Percentiles rank a stretch among this genome's conserved stretches.
These are phyloP conservation scores for Larimichthys crocea DNA, from an alignment of 2,113 vertebrate genomes.

Conservation along the genomic window DNA sequence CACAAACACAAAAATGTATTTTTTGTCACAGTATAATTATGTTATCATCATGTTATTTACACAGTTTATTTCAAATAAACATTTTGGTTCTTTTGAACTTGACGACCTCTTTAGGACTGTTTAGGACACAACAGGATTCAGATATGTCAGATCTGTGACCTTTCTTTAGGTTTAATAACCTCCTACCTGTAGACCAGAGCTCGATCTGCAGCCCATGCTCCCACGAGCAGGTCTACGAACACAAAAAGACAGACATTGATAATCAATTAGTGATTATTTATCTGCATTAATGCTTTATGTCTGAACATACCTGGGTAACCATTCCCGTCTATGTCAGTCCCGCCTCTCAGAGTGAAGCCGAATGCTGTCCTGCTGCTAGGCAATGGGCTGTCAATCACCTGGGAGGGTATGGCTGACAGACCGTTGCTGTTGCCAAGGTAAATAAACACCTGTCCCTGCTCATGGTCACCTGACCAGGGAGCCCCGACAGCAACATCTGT, in stretches of 20 bases:
- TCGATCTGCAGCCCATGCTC: constrained; percentile 39
- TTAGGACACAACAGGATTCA: too few relatives aligned
- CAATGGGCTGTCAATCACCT: constrained; percentile 39
- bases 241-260: not conserved
- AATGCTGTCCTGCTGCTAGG: constrained; percentile 10
- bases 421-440: constrained; percentile 37
- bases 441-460: constrained; percentile 45
- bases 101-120: too few relatives aligned
- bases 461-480: constrained; percentile 39
- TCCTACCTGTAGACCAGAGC: constrained; percentile 42
- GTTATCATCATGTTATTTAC: too few relatives aligned
- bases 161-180: not conserved
- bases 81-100: too few relatives aligned
- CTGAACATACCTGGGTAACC: constrained; percentile 45
- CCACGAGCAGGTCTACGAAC: constrained; percentile 45
- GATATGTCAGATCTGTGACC: too few relatives aligned
- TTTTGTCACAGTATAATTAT: not conserved
- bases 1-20: not conserved
- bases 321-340: constrained; percentile 24
- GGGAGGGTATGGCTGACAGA: constrained; percentile 24
- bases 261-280: not conserved
- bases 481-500: constrained; percentile 39
- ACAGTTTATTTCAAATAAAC: too few relatives aligned
- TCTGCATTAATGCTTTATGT: not conserved
- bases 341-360: constrained; percentile 37